These are phyloP conservation scores for Engystomops pustulosus DNA, from an alignment of 2,113 vertebrate genomes.

Conservation along the genomic window DNA sequence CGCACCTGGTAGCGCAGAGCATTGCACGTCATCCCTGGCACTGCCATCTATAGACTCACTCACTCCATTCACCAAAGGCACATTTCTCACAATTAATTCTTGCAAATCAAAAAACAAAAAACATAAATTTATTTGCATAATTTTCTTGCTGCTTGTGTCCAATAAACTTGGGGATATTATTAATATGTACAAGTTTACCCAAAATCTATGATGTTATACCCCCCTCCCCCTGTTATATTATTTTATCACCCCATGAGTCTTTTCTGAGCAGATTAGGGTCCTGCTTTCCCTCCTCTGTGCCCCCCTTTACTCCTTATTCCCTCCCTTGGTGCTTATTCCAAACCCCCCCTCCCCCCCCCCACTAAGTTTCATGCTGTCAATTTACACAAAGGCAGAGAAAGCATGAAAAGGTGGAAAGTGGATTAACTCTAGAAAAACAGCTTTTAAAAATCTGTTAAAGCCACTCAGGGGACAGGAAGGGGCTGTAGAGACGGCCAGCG, in stretches of 20 bases:
- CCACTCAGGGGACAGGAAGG: constrained; percentile 64
- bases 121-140: too few species aligned
- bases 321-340: not conserved
- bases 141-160: too few species aligned
- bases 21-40: not conserved
- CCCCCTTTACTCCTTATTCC: not conserved
- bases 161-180: too few species aligned
- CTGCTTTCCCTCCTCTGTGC: not conserved
- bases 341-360: not conserved
- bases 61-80: not conserved
- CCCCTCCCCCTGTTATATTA: not conserved
- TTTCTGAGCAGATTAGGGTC: constrained; percentile 39
- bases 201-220: not conserved
- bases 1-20: not conserved
- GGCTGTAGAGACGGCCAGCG: constrained; percentile 67
- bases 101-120: too few species aligned
- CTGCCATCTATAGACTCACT: not conserved
- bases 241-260: not conserved
- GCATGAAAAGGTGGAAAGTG: constrained; percentile 56
- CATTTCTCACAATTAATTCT: too few species aligned
- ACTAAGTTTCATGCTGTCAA: constrained; percentile 47
- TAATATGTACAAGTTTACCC: not conserved
- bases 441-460: constrained; percentile 61
- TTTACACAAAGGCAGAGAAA: constrained; percentile 46
- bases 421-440: constrained; percentile 58